Conservation (phyloP, 2,113 vertebrate species). For the Petaurus breviceps region DNA sequence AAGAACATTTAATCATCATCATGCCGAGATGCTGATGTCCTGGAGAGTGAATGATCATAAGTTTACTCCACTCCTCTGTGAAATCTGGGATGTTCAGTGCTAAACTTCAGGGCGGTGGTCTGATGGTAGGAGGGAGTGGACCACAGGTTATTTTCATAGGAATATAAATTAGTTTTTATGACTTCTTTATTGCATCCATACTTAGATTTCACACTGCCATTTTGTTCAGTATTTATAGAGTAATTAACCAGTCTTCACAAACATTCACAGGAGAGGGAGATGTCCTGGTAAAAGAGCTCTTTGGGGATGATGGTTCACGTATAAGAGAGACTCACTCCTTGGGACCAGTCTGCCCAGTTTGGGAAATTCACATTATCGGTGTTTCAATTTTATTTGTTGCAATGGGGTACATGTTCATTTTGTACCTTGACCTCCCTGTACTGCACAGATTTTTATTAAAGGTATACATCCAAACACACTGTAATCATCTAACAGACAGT, state of each 20-base stretch:
- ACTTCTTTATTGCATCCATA: constrained; percentile 75
- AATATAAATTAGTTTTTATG: constrained; percentile 18
- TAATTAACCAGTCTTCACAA: constrained; percentile 57
- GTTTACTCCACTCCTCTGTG: constrained; percentile 97
- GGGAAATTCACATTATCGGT: constrained; percentile 52
- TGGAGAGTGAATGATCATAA: constrained; percentile 97
- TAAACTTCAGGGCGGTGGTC: not conserved
- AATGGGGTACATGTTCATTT: constrained; percentile 47
- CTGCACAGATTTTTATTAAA: constrained; percentile 72
- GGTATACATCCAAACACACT: constrained; percentile 31
- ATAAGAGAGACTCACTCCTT: constrained; percentile 38
- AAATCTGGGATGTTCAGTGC: constrained; percentile 99
- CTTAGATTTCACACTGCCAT: constrained; percentile 42
- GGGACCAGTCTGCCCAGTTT: constrained; percentile 36
- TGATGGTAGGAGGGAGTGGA: not conserved
- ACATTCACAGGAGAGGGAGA: not conserved
- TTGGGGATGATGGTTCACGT: constrained; percentile 53
- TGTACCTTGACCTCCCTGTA: constrained; percentile 49
- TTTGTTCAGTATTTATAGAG: constrained; percentile 66
- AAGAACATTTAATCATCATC: constrained; percentile 96
- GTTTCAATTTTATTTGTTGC: constrained; percentile 46
- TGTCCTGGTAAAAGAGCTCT: constrained; percentile 40
- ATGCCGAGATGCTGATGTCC: constrained; percentile 95
- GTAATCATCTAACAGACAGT: constrained; percentile 68
- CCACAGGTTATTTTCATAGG: constrained; percentile 42